Percentiles rank a stretch among this genome's conserved stretches.
These are phyloP conservation scores for Balaeniceps rex DNA, from an alignment of 2,113 vertebrate genomes.

Conservation along the genomic window DNA sequence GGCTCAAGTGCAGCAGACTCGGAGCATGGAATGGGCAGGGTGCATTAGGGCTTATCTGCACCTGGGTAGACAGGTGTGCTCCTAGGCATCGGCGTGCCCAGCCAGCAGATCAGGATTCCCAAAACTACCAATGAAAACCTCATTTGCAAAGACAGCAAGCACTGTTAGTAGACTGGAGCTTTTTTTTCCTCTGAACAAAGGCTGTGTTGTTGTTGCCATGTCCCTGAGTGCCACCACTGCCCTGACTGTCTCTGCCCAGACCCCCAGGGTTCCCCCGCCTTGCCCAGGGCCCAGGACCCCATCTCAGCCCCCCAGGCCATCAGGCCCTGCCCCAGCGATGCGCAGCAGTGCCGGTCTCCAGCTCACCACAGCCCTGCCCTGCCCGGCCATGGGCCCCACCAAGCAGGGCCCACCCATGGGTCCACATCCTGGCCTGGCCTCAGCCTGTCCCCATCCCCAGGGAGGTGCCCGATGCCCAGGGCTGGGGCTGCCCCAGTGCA, in stretches of 20 bases:
- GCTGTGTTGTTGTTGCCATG: neutral
- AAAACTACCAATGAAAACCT: neutral
- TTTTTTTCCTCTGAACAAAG: neutral
- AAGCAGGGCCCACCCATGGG: accelerated
- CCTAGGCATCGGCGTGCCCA: neutral
- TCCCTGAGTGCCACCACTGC: neutral
- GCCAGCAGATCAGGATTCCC: neutral
- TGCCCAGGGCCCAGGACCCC: neutral
- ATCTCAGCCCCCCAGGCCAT: too few species aligned
- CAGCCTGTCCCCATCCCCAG: too few species aligned
- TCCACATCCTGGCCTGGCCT: too few species aligned
- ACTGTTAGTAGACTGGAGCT: neutral
- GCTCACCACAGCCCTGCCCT: neutral
- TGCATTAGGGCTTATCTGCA: neutral
- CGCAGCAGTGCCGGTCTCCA: neutral
- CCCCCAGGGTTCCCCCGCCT: neutral
- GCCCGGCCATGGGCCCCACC: accelerated
- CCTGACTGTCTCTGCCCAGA: neutral
- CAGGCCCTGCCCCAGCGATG: neutral
- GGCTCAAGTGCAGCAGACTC: neutral
- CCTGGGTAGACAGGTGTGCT: accelerated
- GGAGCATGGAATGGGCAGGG: neutral
- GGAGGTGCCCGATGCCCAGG: neutral
- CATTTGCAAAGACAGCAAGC: neutral
- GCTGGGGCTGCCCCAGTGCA: neutral